Evolutionary conservation across 2,113 vertebrate genomes (phyloP).

Genomic region (Poeciliopsis turrubarensis): DNA sequence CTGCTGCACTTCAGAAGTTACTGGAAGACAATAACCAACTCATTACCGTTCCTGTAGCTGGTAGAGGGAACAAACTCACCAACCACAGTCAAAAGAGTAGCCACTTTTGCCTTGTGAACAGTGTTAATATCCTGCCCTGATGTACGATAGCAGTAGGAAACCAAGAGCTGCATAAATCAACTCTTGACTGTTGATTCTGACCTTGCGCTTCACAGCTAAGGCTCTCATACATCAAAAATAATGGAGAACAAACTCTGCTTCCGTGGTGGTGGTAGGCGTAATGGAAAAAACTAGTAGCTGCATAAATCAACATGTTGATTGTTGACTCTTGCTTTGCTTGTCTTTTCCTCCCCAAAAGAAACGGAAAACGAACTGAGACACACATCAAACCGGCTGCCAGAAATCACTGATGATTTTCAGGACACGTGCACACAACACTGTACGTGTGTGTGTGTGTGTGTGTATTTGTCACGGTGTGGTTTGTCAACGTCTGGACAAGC

Average conservation of each 20-base stretch:
- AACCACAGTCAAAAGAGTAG: slow-evolving; percentile 32
- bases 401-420: slow-evolving; percentile 52
- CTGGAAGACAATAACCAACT: background rate
- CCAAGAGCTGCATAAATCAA: slow-evolving; percentile 66
- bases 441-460: slow-evolving; percentile 11
- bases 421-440: slow-evolving; percentile 27
- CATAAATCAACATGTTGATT: slow-evolving; percentile 77
- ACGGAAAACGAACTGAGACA: slow-evolving; percentile 62
- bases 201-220: slow-evolving; percentile 58
- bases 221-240: slow-evolving; percentile 70
- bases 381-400: slow-evolving; percentile 41
- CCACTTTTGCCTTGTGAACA: slow-evolving; percentile 33
- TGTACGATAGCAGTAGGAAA: slow-evolving; percentile 60
- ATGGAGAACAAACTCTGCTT: slow-evolving; percentile 71
- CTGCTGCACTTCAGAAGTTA: background rate
- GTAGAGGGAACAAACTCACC: slow-evolving; percentile 28
- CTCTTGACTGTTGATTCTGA: slow-evolving; percentile 64
- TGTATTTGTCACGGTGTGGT: slow-evolving; percentile 54
- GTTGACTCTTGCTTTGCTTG: slow-evolving; percentile 67
- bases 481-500: slow-evolving; percentile 64
- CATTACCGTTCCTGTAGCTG: slow-evolving; percentile 21
- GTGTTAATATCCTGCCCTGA: slow-evolving; percentile 59
- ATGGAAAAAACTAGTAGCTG: slow-evolving; percentile 78
- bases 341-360: slow-evolving; percentile 54
- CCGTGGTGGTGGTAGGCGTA: slow-evolving; percentile 68